These are phyloP conservation scores for Cryptophagus acutangulus DNA, from an alignment of 2,888 invertebrate species.

Conservation along the genomic window DNA sequence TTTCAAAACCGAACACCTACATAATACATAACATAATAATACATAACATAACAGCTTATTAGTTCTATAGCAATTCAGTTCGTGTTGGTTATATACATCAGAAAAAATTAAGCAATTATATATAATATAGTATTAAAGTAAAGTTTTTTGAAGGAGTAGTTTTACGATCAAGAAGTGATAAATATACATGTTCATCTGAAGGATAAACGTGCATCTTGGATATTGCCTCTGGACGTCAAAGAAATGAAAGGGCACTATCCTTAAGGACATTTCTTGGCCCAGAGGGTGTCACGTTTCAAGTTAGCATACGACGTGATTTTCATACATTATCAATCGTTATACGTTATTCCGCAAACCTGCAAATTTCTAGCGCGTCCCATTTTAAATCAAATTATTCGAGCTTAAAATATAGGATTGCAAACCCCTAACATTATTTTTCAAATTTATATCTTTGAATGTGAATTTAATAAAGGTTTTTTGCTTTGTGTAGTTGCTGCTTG, in stretches of 20 bases:
- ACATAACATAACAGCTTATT: no score
- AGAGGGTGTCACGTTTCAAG: constrained; percentile 25
- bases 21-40: no score
- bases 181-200: constrained; percentile 6
- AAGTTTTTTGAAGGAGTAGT: no score
- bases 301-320: constrained; percentile 30
- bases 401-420: background rate
- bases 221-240: constrained; percentile 2
- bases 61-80: no score
- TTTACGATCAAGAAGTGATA: constrained; percentile 5
- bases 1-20: no score
- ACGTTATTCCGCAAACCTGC: constrained; percentile 7
- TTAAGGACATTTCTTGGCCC: constrained; percentile 5
- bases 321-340: constrained; percentile 25
- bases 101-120: no score
- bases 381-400: background rate
- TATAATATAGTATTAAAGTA: no score
- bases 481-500: no score
- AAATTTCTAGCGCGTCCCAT: background rate
- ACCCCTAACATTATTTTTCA: no score
- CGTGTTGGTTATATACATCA: no score
- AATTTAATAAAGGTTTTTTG: no score
- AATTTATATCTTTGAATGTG: no score
- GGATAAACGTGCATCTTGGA: constrained; percentile 4
- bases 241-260: constrained; percentile 4